These are phyloP conservation scores for Phrynosoma blainvillii DNA, from an alignment of 2,113 vertebrate species.

Conservation along the genomic window DNA sequence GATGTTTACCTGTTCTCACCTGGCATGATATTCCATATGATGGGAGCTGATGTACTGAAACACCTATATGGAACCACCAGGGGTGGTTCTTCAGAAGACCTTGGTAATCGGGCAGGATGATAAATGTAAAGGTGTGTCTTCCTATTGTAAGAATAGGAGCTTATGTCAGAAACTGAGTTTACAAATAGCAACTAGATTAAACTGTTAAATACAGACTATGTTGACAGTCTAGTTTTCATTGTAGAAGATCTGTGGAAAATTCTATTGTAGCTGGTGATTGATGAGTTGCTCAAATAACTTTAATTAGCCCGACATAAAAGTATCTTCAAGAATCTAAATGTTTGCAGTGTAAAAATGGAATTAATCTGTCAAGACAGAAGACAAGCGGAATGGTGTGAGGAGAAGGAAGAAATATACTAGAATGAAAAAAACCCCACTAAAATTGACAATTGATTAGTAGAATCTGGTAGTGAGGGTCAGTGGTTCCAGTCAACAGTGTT, in stretches of 20 bases:
- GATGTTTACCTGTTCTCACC: too few relatives aligned
- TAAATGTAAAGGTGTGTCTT: too few relatives aligned
- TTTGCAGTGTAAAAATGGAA: conserved; percentile 19
- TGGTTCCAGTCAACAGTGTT: neutral
- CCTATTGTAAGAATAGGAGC: neutral
- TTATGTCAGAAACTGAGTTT: neutral
- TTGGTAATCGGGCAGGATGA: too few relatives aligned
- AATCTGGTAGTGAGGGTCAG: too few relatives aligned
- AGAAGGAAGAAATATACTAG: neutral
- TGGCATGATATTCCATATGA: neutral
- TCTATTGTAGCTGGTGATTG: conserved; percentile 28
- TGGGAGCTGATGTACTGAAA: neutral
- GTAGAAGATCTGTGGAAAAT: conserved; percentile 10
- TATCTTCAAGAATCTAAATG: conserved; percentile 20
- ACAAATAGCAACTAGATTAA: neutral
- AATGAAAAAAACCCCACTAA: neutral
- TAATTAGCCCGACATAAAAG: neutral
- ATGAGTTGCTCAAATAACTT: conserved; percentile 31
- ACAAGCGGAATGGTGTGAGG: neutral
- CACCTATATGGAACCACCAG: neutral
- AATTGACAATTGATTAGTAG: neutral
- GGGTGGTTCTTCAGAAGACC: too few relatives aligned
- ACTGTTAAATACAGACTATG: neutral
- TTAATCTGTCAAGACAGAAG: conserved; percentile 36
- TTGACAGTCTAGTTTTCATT: conserved; percentile 12